Percentiles rank a stretch among this genome's conserved stretches.
phyloP scores from a whole-genome alignment of 2,888 invertebrate genomes.

The Machimus atricapillus region DNA sequence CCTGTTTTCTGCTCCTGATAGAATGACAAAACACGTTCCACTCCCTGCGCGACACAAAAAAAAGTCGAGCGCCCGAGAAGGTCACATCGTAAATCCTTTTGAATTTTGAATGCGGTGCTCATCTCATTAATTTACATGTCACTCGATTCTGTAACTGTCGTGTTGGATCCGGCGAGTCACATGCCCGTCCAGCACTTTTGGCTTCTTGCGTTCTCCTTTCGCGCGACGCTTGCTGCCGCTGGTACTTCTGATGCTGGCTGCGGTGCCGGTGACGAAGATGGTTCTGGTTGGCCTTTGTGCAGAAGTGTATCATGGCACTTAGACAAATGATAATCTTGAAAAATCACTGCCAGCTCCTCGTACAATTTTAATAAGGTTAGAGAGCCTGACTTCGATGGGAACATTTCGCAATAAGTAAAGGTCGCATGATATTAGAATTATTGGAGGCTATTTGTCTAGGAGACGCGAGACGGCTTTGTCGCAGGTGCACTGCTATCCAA shows the following conservation, averaged over 20 bases:
- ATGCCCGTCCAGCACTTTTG: not conserved
- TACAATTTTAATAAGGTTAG: slow-evolving; percentile 22
- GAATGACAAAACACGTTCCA: slow-evolving; percentile 39
- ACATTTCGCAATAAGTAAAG: not conserved
- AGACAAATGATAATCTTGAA: slow-evolving; percentile 32
- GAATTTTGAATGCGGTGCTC: slow-evolving; percentile 44
- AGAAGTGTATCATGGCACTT: slow-evolving; percentile 23
- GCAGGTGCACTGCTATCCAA: not conserved
- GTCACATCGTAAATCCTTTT: slow-evolving; percentile 45
- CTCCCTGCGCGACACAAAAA: not conserved
- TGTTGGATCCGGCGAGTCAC: slow-evolving; percentile 7
- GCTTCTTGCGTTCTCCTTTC: slow-evolving; percentile 20
- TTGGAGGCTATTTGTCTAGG: not conserved
- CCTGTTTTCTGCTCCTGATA: slow-evolving; percentile 11
- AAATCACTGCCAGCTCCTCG: not conserved
- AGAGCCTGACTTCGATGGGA: not conserved
- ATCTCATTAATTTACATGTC: slow-evolving; percentile 47
- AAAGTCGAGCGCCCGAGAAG: slow-evolving; percentile 20
- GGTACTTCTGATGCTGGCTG: not conserved
- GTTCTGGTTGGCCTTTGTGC: slow-evolving; percentile 3
- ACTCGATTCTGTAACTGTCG: slow-evolving; percentile 30
- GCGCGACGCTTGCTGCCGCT: not conserved
- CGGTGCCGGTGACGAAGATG: not conserved
- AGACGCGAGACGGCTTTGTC: not conserved
- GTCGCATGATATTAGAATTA: not conserved